Conservation (phyloP, 2,113 vertebrate species). For the Holacanthus passer region DNA sequence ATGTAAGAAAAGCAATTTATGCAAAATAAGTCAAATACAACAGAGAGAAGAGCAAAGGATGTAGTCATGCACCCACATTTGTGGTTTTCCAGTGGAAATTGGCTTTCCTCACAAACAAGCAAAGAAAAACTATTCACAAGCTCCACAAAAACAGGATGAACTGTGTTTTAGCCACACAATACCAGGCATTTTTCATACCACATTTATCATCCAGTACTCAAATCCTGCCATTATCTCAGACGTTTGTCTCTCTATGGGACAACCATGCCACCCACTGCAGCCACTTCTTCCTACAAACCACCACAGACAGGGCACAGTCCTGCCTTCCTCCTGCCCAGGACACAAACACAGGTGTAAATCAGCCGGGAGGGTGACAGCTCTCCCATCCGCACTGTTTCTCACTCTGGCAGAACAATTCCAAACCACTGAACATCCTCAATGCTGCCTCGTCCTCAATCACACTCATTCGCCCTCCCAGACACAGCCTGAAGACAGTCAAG, state of each 20-base stretch:
- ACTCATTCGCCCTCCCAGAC: neutral
- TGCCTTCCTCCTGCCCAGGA: neutral
- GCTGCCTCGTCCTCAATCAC: conserved; percentile 37
- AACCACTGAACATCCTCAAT: conserved; percentile 47
- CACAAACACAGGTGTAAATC: conserved; percentile 69
- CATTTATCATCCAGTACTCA: conserved; percentile 13
- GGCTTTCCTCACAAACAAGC: conserved; percentile 3
- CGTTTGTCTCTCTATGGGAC: neutral
- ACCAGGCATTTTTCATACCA: conserved; percentile 5
- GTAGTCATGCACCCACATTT: neutral
- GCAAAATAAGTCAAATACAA: neutral
- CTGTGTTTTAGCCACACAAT: conserved; percentile 10
- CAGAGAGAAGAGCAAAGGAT: conserved; percentile 1
- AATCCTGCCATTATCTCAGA: conserved; percentile 25
- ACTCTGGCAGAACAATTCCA: conserved; percentile 33
- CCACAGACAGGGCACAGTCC: neutral
- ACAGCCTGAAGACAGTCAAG: neutral
- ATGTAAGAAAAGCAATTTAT: neutral
- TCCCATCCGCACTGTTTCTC: conserved; percentile 21
- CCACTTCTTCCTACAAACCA: conserved; percentile 5
- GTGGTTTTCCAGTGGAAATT: conserved; percentile 12
- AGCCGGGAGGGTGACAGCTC: conserved; percentile 29
- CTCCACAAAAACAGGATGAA: conserved; percentile 34
- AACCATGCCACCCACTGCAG: conserved; percentile 21
- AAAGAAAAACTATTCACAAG: conserved; percentile 7